phyloP scores from a whole-genome alignment of 2,888 invertebrate species.

The Drosophila demipolita region DNA sequence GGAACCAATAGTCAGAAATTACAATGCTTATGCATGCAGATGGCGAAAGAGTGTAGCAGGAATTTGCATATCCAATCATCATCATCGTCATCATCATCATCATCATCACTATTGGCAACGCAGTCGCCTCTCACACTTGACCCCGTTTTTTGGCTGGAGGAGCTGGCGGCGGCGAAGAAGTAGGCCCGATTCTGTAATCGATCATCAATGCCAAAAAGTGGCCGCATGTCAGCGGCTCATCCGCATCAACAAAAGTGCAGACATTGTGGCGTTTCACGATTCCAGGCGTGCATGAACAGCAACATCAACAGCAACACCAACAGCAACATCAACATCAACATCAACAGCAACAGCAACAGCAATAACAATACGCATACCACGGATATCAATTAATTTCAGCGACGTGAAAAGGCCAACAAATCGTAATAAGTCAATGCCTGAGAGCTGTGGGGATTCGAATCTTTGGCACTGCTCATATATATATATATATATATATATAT shows the following conservation, averaged over 20 bases:
- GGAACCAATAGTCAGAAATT: conserved; percentile 71
- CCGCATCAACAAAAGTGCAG: conserved; percentile 60
- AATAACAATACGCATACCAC: conserved; percentile 76
- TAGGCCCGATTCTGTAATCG: conserved; percentile 72
- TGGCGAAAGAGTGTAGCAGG: conserved; percentile 21
- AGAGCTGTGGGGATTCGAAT: conserved; percentile 21
- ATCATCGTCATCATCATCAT: conserved; percentile 8
- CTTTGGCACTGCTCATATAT: conserved; percentile 32
- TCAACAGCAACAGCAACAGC: conserved; percentile 22
- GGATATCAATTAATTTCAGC: conserved; percentile 79
- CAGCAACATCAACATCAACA: conserved; percentile 15
- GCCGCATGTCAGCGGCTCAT: conserved; percentile 62
- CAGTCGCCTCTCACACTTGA: conserved; percentile 72
- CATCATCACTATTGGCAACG: neutral
- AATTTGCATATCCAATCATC: conserved; percentile 76
- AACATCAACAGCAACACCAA: conserved; percentile 14
- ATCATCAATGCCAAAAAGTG: conserved; percentile 72
- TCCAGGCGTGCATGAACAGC: conserved; percentile 34
- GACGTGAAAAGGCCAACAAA: conserved; percentile 78
- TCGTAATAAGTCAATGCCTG: conserved; percentile 79
- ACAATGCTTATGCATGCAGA: conserved; percentile 57
- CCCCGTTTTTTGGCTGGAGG: conserved; percentile 58
- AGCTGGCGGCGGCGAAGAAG: conserved; percentile 1
- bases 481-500: too few relatives aligned
- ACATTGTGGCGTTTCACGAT: conserved; percentile 51